Evolutionary conservation across 2,888 invertebrate species (phyloP).

Genomic region (Machimus atricapillus): DNA sequence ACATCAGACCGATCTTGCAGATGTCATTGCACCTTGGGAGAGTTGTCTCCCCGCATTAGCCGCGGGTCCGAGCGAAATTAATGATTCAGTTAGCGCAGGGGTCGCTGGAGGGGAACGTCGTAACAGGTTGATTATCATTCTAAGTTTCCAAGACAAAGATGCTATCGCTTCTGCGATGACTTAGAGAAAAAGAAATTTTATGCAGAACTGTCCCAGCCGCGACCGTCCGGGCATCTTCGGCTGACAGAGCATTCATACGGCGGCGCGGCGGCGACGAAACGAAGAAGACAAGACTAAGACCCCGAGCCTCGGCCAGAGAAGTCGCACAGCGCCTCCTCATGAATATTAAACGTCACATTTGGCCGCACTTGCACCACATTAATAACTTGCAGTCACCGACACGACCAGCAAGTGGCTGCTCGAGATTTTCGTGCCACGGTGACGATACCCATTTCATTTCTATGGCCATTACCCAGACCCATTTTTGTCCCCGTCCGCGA

Average conservation of each 20-base stretch:
- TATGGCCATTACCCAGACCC: neutral
- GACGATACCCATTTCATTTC: slow-evolving; percentile 46
- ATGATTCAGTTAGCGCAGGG: slow-evolving; percentile 21
- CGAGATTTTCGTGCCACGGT: slow-evolving; percentile 49
- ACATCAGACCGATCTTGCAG: slow-evolving; percentile 12
- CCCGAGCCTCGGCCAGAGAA: neutral
- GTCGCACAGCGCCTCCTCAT: slow-evolving; percentile 50
- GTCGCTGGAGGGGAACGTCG: slow-evolving; percentile 28
- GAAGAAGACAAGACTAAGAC: neutral
- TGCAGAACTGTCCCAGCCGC: slow-evolving; percentile 35
- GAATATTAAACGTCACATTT: slow-evolving; percentile 61
- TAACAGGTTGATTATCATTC: slow-evolving; percentile 37
- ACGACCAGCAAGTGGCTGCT: slow-evolving; percentile 50
- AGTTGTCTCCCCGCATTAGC: slow-evolving; percentile 25
- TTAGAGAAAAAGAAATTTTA: slow-evolving; percentile 35
- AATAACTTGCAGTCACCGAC: slow-evolving; percentile 51
- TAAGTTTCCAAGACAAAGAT: slow-evolving; percentile 36
- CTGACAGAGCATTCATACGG: slow-evolving; percentile 21
- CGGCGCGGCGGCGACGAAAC: neutral
- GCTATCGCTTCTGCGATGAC: neutral
- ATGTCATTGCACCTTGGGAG: slow-evolving; percentile 29
- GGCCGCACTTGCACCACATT: slow-evolving; percentile 55
- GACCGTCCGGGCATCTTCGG: neutral
- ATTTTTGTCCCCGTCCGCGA: neutral
- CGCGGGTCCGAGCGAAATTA: slow-evolving; percentile 24